Conservation (phyloP, 2,797 vertebrate genomes). For the Remorina albescens region DNA sequence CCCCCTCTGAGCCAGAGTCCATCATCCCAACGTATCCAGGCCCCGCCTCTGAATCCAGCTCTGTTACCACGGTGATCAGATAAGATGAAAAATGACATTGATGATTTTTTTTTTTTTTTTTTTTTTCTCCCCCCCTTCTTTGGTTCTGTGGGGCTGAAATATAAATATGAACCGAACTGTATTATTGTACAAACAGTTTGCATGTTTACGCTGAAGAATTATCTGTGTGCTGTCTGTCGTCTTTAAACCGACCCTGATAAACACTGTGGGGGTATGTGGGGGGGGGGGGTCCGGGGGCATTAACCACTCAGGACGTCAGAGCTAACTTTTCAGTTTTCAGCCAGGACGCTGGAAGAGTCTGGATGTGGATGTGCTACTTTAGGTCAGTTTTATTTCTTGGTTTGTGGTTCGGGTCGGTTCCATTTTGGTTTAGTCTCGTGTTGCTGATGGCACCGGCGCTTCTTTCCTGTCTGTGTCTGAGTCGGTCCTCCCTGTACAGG, state of each 20-base stretch:
- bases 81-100: slow-evolving; percentile 36
- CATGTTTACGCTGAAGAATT: background rate
- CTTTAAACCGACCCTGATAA: no score
- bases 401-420: slow-evolving; percentile 40
- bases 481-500: no score
- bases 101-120: background rate
- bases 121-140: no score
- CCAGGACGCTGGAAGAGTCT: slow-evolving; percentile 5
- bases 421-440: slow-evolving; percentile 26
- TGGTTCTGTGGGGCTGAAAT: background rate
- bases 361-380: slow-evolving; percentile 22
- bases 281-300: background rate
- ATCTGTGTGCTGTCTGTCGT: background rate
- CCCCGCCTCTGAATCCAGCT: slow-evolving; percentile 66
- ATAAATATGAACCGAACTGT: background rate
- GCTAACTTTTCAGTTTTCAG: slow-evolving; percentile 4
- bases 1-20: slow-evolving; percentile 70
- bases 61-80: slow-evolving; percentile 51
- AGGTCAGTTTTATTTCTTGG: slow-evolving; percentile 40
- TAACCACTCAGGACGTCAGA: slow-evolving; percentile 5
- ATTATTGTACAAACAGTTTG: background rate
- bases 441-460: background rate
- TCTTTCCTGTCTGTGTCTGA: slow-evolving; percentile 21
- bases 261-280: background rate
- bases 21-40: slow-evolving; percentile 66